Percentiles rank a stretch among this genome's conserved stretches.
Evolutionary conservation across 2,113 vertebrate species (phyloP).

Genomic region (Uropsilus gracilis): DNA sequence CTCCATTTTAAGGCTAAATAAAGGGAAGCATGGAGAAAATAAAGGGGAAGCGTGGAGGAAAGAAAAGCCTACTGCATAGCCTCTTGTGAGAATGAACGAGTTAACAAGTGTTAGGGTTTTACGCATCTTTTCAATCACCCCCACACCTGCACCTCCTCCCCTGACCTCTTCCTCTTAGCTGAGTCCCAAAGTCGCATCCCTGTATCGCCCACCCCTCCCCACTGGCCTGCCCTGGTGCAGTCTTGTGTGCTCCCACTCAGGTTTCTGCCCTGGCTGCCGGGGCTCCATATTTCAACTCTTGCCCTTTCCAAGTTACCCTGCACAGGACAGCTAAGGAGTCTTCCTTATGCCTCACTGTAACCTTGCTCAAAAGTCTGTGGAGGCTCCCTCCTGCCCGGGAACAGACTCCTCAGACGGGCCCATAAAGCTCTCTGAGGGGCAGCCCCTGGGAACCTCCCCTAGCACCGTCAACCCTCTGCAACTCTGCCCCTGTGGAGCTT

Average conservation of each 20-base stretch:
- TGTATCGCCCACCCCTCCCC: neutral
- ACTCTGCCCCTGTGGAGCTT: neutral
- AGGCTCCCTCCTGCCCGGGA: neutral
- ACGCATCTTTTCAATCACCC: neutral
- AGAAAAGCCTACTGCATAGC: neutral
- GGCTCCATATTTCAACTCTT: neutral
- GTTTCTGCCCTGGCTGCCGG: neutral
- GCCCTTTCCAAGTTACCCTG: neutral
- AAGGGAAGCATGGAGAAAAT: neutral
- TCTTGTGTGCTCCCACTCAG: neutral
- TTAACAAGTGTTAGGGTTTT: neutral
- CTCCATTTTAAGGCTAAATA: slow-evolving; percentile 3
- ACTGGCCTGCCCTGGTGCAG: neutral
- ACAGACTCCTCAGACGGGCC: neutral
- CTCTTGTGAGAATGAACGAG: neutral
- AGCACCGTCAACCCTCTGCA: neutral
- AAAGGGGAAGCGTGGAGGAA: neutral
- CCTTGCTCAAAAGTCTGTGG: neutral
- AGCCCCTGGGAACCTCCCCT: neutral
- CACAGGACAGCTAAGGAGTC: neutral
- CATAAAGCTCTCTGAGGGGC: neutral
- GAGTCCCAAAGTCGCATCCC: neutral
- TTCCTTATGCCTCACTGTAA: neutral
- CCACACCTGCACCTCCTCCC: neutral
- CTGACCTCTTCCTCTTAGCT: neutral